A percentile compares a stretch with the other conserved stretches of the same genome.
These are phyloP conservation scores for Caenorhabditis sulstoni DNA, from an alignment of 2,888 invertebrate species.

Conservation along the genomic window DNA sequence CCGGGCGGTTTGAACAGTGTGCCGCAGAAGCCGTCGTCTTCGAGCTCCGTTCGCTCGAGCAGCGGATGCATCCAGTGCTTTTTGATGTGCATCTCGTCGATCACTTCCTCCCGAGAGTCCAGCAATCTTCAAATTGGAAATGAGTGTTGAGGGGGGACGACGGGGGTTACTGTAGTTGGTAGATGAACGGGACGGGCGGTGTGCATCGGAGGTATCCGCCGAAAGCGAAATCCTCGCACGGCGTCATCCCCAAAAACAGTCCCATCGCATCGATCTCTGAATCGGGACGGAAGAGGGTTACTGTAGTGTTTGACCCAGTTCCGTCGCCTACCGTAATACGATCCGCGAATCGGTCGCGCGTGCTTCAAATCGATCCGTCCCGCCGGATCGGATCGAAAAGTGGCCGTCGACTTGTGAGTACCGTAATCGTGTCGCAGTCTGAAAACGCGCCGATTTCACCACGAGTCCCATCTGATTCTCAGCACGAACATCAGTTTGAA, in stretches of 20 bases:
- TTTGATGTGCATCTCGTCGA: slow-evolving; percentile 55
- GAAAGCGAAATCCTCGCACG: slow-evolving; percentile 60
- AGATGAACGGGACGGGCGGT: slow-evolving; percentile 51
- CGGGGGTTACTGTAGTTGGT: slow-evolving; percentile 39
- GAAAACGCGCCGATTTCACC: slow-evolving; percentile 3
- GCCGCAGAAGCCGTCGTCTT: slow-evolving; percentile 55
- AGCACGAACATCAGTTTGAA: slow-evolving; percentile 56
- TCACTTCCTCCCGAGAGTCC: slow-evolving; percentile 22
- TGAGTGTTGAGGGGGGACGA: background rate
- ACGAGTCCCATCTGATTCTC: background rate
- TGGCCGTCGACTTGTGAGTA: slow-evolving; percentile 59
- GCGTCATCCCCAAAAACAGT: slow-evolving; percentile 55
- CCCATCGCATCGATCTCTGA: slow-evolving; percentile 60
- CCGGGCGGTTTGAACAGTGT: slow-evolving; percentile 64
- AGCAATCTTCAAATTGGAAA: slow-evolving; percentile 42
- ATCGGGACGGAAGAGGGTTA: too few species aligned
- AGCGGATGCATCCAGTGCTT: slow-evolving; percentile 69
- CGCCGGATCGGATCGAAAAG: slow-evolving; percentile 52
- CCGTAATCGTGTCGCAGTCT: slow-evolving; percentile 64
- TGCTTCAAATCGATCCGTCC: slow-evolving; percentile 55
- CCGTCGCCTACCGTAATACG: slow-evolving; percentile 46
- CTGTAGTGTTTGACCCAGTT: too few species aligned
- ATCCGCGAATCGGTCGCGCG: slow-evolving; percentile 56
- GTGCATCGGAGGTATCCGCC: slow-evolving; percentile 62
- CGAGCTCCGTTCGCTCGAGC: slow-evolving; percentile 48